Conservation (phyloP, 2,888 invertebrate genomes). For the Heliconius sara region DNA sequence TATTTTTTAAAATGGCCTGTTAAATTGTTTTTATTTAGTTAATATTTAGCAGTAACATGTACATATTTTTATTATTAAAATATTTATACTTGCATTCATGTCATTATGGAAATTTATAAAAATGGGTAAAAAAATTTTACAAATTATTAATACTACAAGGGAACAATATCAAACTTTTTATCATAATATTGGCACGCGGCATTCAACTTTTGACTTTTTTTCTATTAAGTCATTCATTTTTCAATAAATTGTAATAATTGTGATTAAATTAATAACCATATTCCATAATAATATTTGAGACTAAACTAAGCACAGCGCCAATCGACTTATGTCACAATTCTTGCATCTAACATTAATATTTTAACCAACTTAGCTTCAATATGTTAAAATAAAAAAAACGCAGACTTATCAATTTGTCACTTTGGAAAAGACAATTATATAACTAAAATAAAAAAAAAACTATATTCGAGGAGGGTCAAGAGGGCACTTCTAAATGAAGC, state of each 20-base stretch:
- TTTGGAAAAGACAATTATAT: conserved; percentile 79
- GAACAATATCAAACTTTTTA: background rate
- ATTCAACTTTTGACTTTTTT: conserved; percentile 59
- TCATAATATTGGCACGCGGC: conserved; percentile 72
- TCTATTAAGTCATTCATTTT: conserved; percentile 76
- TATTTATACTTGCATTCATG: background rate
- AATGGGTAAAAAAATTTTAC: background rate
- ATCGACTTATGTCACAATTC: conserved; percentile 67
- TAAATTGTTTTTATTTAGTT: background rate
- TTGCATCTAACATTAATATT: conserved; percentile 62
- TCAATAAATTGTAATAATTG: conserved; percentile 63
- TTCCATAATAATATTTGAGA: conserved; percentile 76
- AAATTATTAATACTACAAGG: background rate
- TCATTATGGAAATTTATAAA: background rate
- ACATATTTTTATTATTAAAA: background rate
- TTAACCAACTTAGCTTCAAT: conserved; percentile 66
- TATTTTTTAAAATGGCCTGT: background rate
- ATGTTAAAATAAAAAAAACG: conserved; percentile 74
- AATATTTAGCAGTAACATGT: background rate
- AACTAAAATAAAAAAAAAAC: conserved; percentile 77
- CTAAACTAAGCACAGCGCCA: conserved; percentile 79
- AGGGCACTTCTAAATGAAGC: conserved; percentile 69
- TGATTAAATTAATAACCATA: conserved; percentile 64
- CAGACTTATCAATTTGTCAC: conserved; percentile 82
- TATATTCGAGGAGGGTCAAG: conserved; percentile 81